phyloP scores from a whole-genome alignment of 2,113 vertebrate species.

The Callocephalon fimbriatum region DNA sequence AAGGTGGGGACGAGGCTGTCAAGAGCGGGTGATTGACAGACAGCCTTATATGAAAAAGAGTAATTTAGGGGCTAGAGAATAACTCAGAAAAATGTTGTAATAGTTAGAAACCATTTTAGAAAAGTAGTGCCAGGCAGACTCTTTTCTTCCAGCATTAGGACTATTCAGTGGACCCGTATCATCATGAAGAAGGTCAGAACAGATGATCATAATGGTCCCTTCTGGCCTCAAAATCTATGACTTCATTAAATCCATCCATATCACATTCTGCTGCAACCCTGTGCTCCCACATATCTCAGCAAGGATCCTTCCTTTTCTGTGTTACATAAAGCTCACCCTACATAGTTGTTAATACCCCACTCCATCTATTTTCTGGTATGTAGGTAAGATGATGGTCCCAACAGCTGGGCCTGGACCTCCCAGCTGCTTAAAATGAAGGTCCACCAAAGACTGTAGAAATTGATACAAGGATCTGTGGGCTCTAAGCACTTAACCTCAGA shows the following conservation, averaged over 20 bases:
- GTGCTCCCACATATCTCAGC: not conserved
- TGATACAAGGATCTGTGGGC: not conserved
- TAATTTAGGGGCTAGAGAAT: conserved; percentile 59
- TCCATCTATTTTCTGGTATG: not conserved
- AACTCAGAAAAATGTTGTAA: conserved; percentile 37
- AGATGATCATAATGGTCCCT: not conserved
- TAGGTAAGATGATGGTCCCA: not conserved
- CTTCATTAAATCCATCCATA: not conserved
- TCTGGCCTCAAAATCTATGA: not conserved
- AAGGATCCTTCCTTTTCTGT: not conserved
- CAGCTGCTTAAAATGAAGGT: not conserved
- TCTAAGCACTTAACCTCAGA: not conserved
- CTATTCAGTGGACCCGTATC: not conserved
- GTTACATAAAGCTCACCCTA: not conserved
- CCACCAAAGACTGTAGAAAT: not conserved
- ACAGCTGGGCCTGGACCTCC: not conserved
- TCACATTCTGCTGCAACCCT: not conserved
- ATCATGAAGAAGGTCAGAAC: not conserved
- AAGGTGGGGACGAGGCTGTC: conserved; percentile 65
- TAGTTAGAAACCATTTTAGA: conserved; percentile 20
- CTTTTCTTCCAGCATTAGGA: conserved; percentile 9
- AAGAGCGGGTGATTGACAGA: conserved; percentile 62
- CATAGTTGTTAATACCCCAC: not conserved
- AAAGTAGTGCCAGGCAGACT: conserved; percentile 13
- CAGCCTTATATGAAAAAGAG: conserved; percentile 50